Conservation (phyloP, 2,888 invertebrate species). For the Ametastegia equiseti region DNA sequence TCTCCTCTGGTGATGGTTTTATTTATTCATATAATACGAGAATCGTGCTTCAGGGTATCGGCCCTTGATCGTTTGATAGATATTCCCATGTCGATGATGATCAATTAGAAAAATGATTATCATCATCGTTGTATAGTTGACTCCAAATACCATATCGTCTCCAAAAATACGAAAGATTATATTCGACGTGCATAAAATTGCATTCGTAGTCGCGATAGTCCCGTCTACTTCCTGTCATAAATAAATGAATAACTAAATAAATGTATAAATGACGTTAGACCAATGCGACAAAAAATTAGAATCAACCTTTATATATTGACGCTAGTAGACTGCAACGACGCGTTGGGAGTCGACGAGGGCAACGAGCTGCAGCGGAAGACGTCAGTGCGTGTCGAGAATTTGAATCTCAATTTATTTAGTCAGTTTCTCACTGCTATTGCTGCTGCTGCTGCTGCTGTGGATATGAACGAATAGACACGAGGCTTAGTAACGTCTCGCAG, state of each 20-base stretch:
- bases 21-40: background rate
- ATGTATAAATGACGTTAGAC: conserved; percentile 2
- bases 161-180: too few species aligned
- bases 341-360: background rate
- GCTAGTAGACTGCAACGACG: background rate
- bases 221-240: background rate
- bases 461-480: background rate
- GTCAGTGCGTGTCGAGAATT: conserved; percentile 44
- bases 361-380: conserved; percentile 42
- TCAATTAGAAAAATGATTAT: too few species aligned
- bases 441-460: background rate
- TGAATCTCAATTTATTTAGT: conserved; percentile 40
- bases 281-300: conserved; percentile 31
- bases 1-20: background rate
- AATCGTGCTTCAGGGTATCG: background rate
- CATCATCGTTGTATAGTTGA: too few species aligned
- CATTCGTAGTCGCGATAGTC: background rate
- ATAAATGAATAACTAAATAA: background rate
- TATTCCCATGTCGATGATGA: background rate
- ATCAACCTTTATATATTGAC: conserved; percentile 34
- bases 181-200: too few species aligned
- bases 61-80: background rate
- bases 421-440: background rate
- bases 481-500: background rate
- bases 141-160: too few species aligned